Base-by-base conservation (phyloP, 2,888 invertebrate genomes). In the Cylloceria caligata region DNA sequence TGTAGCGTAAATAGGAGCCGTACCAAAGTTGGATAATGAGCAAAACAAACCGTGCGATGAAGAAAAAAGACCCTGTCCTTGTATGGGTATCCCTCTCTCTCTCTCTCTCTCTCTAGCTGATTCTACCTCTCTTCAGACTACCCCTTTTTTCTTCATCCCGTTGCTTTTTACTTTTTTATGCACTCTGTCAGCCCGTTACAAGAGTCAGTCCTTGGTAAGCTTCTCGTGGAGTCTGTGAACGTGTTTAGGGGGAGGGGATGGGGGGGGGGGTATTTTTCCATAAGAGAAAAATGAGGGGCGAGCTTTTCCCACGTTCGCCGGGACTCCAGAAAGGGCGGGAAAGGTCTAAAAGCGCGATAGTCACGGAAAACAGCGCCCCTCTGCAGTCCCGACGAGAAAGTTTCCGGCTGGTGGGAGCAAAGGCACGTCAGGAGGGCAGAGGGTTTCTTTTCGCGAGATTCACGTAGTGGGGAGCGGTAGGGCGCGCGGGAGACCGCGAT, bases 251-350 rank as follows among this genome's bases (percentile, higher is more conserved):
- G 77, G 73, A 24, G 52, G 42, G 65, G 45, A 19, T 19, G 75
- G 36, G 39, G 16, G 65, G 68, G 36, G 64, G 49, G 64, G 34
- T 42, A 24, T 45, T 69, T 34, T 71, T 36, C 57, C 49, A 57
- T 30, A 57, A 52, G 74, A 67, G 75, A 80, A 79, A 85, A 78
- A 65, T 49, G 86, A 86, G 87, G 87, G 69, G 85, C 79, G 87
- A 67, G 72, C 85, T 86, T 88, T 89, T 88, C 89, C 87, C 89
- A 89, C 89, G 86, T 81, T 84, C 80, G 60, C 73, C 47, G 39
- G 67, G 45, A 72, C 74, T 64, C 67, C 30, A 64, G 69, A 85
- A 84, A 80, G 81, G 64, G 74, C 80, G 81, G 74, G 83, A 83
- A 81, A 74, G 34, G 42, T 9, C 30, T 39, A 19, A 62, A 13